Base-by-base conservation (phyloP, 2,888 invertebrate genomes). In the Dicycla oo region DNA sequence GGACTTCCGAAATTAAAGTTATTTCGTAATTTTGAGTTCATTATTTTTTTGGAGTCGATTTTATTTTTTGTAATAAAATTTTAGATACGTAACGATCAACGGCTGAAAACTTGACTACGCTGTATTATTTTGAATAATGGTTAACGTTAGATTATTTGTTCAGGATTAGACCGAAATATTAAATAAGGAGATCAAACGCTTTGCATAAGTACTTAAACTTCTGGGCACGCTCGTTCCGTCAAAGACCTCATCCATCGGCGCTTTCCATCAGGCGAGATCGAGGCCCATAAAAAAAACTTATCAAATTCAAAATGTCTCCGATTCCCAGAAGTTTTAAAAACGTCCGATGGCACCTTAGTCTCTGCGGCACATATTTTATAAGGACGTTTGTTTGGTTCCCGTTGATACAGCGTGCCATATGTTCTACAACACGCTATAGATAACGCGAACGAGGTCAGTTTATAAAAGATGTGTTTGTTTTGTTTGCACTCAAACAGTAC, bases 381-480 rank as follows among this genome's bases (percentile, higher is more conserved):
- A 30, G 78, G 71, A 71, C 62, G 56, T 73, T 34, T 34, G 34
- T 64, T 57, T 51, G 62, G 53, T 78, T 70, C 60, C 68, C 64
- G 71, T 69, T 63, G 54, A 58, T 69, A 76, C 57, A 75, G 47
- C 66, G 66, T 51, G 73, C 84, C 87, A 88, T 86, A 83, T 88
- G 87, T 84, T 88, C 81, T 69, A 76, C 80, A 82, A 76, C 82
- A 82, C 80, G 75, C 78, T 81, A 78, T 78, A 84, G 80, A 87
- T 79, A 70, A 80, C 72, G 68, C 56, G 70, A 87, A 89, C 88
- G 87, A 90, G 91, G 91, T 89, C 89, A 89, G 87, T 87, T 87
- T 88, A 91, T 86, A 87, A 86, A 82, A 87, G 74, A 81, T 70
- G 79, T 87, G 88, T 88, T 89, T 89, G 87, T 90, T 90, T 86